Conservation (phyloP, 1,140 invertebrate genomes). For the Lerema accius region DNA sequence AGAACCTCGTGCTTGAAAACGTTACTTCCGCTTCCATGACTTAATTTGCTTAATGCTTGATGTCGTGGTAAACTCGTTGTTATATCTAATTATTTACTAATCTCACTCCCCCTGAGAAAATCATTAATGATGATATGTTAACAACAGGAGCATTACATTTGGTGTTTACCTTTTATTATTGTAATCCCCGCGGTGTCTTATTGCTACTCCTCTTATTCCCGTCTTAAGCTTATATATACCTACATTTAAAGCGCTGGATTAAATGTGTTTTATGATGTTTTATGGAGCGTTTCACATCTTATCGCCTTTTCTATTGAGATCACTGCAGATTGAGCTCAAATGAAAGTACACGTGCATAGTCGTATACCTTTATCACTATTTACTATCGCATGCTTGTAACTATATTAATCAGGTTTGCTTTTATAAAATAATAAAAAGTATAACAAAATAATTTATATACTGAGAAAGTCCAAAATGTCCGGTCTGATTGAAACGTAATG, state of each 20-base stretch:
- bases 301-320: constrained; percentile 8
- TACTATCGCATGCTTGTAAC: constrained; percentile 42
- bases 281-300: constrained; percentile 5
- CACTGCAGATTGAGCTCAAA: constrained; percentile 5
- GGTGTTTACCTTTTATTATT: constrained; percentile 6
- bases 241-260: constrained; percentile 11
- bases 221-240: constrained; percentile 22
- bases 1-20: constrained; percentile 47
- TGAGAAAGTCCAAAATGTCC: constrained; percentile 5
- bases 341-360: neutral
- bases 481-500: constrained; percentile 5
- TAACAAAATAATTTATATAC: neutral
- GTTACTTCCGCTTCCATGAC: constrained; percentile 56
- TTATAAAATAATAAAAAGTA: neutral
- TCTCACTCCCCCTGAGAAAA: neutral
- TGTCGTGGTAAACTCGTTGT: constrained; percentile 36
- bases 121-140: neutral
- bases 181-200: constrained; percentile 5
- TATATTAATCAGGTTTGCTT: constrained; percentile 10
- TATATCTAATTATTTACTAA: constrained; percentile 19
- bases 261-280: constrained; percentile 3
- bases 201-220: neutral
- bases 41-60: constrained; percentile 69
- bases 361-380: constrained; percentile 18
- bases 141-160: neutral